Evolutionary conservation across 2,797 vertebrate genomes (phyloP), one percentile per base, ranked within the genome.

Genomic region (Sebastes cheni): DNA sequence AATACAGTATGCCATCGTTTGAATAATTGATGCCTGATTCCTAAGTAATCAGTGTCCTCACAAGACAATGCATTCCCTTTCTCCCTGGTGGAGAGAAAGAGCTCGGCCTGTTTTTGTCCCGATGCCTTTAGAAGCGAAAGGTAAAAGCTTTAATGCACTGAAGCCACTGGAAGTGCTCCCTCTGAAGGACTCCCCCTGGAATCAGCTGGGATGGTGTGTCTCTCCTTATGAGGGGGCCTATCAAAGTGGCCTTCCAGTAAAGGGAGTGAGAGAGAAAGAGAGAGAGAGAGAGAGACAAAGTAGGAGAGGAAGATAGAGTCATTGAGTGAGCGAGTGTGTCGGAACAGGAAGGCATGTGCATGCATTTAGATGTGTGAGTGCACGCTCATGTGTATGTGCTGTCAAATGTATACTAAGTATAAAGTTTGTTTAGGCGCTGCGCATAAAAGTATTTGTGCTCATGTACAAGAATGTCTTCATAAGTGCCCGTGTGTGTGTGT

Each of bases 21-120:
- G 91, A 95, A 95, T 95, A 95, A 95, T 95, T 95, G 92, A 95
- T 95, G 93, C 90, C 90, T 77, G 88, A 95, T 95, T 95, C 90
- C 94, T 93, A 93, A 95, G 94, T 94, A 94, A 95, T 95, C 95
- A 93, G 94, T 93, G 93, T 94, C 93, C 94, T 94, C 93, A 90
- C 90, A 94, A 95, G 93, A 95, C 94, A 95, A 94, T 95, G 92
- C 92, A 93, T 94, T 93, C 94, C 82, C 91, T 88, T 87, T 78
- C 86, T 93, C 93, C 88, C 88, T 86, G 81, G 89, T 91, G 89
- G 90, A 91, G 91, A 88, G 86, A 91, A 81, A 92, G 91, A 91
- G 92, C 90, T 72, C 29, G 77, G 90, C 91, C 92, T 92, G 90
- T 93, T 95, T 94, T 92, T 94, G 94, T 93, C 94, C 93, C 89